Conservation (phyloP, 2,888 invertebrate species). For the Lepetodrilus schrolli region DNA sequence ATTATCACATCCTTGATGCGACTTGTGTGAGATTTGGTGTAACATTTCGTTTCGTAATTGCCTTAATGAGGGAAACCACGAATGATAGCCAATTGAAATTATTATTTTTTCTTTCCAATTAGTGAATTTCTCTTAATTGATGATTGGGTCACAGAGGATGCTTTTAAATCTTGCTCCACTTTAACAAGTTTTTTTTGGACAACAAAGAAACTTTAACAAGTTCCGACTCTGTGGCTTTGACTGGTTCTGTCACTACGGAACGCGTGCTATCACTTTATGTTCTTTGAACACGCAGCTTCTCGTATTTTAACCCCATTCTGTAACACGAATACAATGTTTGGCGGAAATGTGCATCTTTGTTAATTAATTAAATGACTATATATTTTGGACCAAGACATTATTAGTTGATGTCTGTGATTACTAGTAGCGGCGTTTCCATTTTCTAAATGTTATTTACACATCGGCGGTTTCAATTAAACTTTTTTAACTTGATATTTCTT, state of each 20-base stretch:
- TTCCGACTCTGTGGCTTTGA: no score
- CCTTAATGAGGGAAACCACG: not conserved
- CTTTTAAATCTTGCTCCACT: not conserved
- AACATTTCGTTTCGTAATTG: constrained; percentile 10
- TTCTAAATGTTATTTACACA: no score
- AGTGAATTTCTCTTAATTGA: constrained; percentile 16
- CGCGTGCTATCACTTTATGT: constrained; percentile 1
- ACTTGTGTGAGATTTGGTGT: not conserved
- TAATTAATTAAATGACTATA: not conserved
- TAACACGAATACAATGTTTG: constrained; percentile 14
- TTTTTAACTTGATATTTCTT: no score
- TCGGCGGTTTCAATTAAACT: no score
- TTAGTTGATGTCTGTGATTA: not conserved
- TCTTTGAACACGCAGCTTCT: not conserved
- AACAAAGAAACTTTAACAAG: constrained; percentile 5
- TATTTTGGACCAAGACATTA: constrained; percentile 1
- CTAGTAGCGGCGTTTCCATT: no score
- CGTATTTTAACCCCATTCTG: not conserved
- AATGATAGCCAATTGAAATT: constrained; percentile 17
- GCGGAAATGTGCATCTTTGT: not conserved
- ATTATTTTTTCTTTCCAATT: constrained; percentile 15
- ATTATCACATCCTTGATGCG: not conserved
- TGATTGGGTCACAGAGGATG: constrained; percentile 12
- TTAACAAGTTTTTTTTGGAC: not conserved
- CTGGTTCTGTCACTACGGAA: no score